Conservation (phyloP, 2,113 vertebrate genomes). For the Gymnogyps californianus region DNA sequence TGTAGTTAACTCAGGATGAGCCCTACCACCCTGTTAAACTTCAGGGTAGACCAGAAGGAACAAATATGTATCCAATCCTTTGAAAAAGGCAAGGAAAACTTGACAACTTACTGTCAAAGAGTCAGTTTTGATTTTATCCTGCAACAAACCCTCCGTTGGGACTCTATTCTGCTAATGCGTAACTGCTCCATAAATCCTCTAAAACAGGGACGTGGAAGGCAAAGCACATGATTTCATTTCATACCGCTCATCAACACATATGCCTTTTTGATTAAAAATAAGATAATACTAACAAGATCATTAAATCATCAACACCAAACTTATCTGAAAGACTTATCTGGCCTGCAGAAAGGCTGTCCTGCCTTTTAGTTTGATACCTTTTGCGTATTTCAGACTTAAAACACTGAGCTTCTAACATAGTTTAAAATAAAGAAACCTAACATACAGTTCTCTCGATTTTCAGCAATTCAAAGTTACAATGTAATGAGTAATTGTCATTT, state of each 20-base stretch:
- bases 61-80: neutral
- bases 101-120: neutral
- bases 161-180: neutral
- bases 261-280: neutral
- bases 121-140: neutral
- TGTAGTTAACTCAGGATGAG: neutral
- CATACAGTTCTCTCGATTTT: neutral
- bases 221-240: neutral
- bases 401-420: neutral
- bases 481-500: neutral
- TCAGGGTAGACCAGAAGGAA: neutral
- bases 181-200: neutral
- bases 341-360: neutral
- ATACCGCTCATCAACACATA: neutral
- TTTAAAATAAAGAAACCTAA: neutral
- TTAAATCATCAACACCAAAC: neutral
- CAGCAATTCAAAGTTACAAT: neutral
- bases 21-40: neutral
- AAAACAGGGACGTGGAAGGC: neutral
- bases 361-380: neutral
- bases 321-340: neutral
- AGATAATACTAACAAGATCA: neutral
- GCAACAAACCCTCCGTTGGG: accelerated
- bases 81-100: neutral
- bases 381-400: neutral